A percentile compares a stretch with the other conserved stretches of the same genome.
phyloP scores from a whole-genome alignment of 2,797 vertebrate species.

The Amphiprion clarkii region DNA sequence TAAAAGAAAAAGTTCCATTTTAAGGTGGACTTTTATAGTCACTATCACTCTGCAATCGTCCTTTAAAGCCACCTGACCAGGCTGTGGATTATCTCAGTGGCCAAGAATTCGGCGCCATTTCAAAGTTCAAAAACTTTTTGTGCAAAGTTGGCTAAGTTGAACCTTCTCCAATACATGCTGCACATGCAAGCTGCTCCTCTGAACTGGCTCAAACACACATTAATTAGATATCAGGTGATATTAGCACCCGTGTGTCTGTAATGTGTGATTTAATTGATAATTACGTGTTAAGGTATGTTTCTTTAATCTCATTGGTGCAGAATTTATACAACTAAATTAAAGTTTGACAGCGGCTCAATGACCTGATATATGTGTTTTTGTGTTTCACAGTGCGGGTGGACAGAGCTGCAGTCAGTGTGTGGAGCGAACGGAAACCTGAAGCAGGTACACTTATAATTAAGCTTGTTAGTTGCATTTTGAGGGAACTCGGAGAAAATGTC shows the following conservation, averaged over 20 bases:
- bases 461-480: too few relatives aligned
- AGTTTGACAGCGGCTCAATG: not conserved
- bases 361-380: conserved; percentile 37
- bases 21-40: too few relatives aligned
- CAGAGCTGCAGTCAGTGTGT: conserved; percentile 70
- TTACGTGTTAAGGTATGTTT: conserved; percentile 27
- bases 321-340: not conserved
- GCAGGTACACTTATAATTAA: conserved; percentile 59
- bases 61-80: too few relatives aligned
- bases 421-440: conserved; percentile 75
- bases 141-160: too few relatives aligned
- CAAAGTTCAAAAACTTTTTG: too few relatives aligned
- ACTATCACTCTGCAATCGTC: too few relatives aligned
- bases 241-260: not conserved
- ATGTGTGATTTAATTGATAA: conserved; percentile 1
- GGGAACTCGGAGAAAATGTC: too few relatives aligned
- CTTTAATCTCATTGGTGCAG: not conserved
- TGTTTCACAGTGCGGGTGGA: conserved; percentile 66
- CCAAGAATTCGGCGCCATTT: too few relatives aligned
- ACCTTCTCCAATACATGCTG: too few relatives aligned
- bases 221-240: not conserved
- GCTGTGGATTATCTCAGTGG: too few relatives aligned
- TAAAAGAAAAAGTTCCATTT: too few relatives aligned
- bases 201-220: not conserved
- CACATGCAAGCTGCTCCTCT: too few relatives aligned